phyloP scores from a whole-genome alignment of 2,113 vertebrate species.

The Cichladusa arquata region DNA sequence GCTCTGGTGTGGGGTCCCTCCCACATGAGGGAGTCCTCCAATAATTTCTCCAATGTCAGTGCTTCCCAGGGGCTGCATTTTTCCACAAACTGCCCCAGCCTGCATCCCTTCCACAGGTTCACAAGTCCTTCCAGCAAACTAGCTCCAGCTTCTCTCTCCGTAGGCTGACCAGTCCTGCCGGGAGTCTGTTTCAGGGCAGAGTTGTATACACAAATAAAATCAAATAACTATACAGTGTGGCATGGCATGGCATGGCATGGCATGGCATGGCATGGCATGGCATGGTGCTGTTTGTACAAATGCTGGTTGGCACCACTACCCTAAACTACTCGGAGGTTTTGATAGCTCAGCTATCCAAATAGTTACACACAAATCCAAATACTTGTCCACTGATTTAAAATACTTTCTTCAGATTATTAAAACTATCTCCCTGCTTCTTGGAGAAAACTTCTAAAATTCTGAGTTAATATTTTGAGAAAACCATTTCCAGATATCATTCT shows the following conservation, averaged over 20 bases:
- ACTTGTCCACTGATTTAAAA: not conserved
- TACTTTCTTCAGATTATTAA: not conserved
- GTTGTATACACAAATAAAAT: not conserved
- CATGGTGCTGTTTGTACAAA: not conserved
- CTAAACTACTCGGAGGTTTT: not conserved
- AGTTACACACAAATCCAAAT: not conserved
- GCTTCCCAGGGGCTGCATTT: not conserved
- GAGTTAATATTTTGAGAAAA: not conserved
- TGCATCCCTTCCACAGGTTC: not conserved
- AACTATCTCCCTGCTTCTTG: not conserved
- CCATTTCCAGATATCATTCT: not conserved
- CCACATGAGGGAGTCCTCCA: not conserved
- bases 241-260: not conserved
- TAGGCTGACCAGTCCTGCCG: not conserved
- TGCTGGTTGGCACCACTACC: not conserved
- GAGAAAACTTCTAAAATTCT: not conserved
- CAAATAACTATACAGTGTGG: not conserved
- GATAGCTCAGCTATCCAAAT: not conserved
- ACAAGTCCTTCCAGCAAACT: not conserved
- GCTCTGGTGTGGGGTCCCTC: not conserved
- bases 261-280: not conserved
- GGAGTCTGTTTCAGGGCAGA: not conserved
- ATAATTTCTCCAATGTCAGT: not conserved
- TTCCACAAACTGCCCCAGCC: not conserved
- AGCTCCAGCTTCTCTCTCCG: not conserved